Conservation (phyloP, 2,888 invertebrate genomes). For the Melinaea menophilus region DNA sequence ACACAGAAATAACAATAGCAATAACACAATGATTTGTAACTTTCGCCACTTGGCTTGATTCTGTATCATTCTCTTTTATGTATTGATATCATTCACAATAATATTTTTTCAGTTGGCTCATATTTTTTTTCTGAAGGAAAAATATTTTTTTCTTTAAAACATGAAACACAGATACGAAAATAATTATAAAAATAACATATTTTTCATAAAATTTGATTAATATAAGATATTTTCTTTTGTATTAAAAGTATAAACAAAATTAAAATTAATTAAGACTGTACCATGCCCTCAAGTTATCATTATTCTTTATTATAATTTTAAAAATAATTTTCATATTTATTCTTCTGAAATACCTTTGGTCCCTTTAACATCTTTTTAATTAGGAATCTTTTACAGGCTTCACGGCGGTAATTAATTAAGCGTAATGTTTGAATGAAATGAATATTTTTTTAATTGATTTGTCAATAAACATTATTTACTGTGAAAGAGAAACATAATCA, state of each 20-base stretch:
- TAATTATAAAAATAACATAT: too few species aligned
- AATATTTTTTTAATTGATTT: too few species aligned
- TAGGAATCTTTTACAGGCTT: not conserved
- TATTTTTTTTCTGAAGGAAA: not conserved
- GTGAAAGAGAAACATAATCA: too few species aligned
- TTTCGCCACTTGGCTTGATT: constrained; percentile 35
- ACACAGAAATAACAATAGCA: constrained; percentile 56
- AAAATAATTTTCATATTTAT: constrained; percentile 16
- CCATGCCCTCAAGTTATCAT: constrained; percentile 34
- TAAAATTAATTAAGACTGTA: constrained; percentile 37
- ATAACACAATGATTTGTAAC: constrained; percentile 55
- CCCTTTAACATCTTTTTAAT: not conserved
- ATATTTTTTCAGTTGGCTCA: not conserved
- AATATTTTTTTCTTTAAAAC: not conserved
- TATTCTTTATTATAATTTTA: constrained; percentile 30
- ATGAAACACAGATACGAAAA: not conserved
- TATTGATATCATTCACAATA: constrained; percentile 27
- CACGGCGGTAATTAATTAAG: not conserved
- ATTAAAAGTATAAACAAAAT: too few species aligned
- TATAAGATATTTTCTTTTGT: too few species aligned
- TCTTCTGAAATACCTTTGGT: constrained; percentile 12
- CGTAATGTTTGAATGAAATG: not conserved
- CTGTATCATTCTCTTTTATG: constrained; percentile 18
- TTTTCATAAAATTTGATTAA: too few species aligned
- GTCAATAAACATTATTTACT: too few species aligned